Evolutionary conservation across 2,113 vertebrate species (phyloP).

Genomic region (Oostethus manadensis): DNA sequence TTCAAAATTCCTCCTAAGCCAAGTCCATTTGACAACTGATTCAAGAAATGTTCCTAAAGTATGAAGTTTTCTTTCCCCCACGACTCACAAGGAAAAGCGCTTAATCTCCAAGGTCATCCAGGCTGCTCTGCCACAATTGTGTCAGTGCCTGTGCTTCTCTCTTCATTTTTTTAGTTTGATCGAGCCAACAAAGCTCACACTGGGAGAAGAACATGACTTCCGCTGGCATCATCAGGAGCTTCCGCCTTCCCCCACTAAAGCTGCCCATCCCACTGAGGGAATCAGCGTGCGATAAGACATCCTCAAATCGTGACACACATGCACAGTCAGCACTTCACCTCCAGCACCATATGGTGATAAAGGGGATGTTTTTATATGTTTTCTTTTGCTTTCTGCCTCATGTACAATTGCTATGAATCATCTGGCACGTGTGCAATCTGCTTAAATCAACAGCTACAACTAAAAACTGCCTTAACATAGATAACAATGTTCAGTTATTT

Average conservation of each 20-base stretch:
- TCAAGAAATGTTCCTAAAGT: conserved; percentile 5
- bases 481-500: no score
- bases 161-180: conserved; percentile 22
- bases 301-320: conserved; percentile 35
- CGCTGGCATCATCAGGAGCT: conserved; percentile 67
- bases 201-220: conserved; percentile 61
- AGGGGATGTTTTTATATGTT: conserved; percentile 9
- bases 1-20: not conserved
- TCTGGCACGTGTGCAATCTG: not conserved
- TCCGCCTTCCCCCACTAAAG: conserved; percentile 65
- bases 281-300: conserved; percentile 41
- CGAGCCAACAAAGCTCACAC: conserved; percentile 50
- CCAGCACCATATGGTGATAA: conserved; percentile 59
- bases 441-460: not conserved
- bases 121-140: conserved; percentile 41
- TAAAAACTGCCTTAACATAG: not conserved
- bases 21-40: conserved; percentile 14
- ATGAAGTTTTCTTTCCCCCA: conserved; percentile 16
- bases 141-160: conserved; percentile 28
- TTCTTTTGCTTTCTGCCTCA: not conserved
- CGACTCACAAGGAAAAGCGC: conserved; percentile 17
- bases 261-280: conserved; percentile 57
- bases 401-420: not conserved
- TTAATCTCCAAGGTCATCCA: conserved; percentile 29
- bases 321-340: conserved; percentile 49